Conservation (phyloP, 2,888 invertebrate genomes). For the Pterostichus madidus region DNA sequence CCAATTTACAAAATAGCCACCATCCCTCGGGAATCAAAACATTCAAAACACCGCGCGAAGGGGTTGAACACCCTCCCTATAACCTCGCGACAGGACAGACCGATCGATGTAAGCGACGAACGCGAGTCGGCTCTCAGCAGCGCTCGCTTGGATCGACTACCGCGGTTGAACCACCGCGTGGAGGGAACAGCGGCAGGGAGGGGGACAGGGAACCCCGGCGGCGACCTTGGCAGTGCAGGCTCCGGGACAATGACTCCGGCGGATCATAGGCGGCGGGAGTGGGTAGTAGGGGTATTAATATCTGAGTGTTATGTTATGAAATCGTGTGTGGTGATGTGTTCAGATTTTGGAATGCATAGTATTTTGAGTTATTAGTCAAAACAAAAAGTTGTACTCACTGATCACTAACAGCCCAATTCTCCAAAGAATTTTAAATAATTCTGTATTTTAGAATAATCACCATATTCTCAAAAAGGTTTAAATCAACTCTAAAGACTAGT, state of each 20-base stretch:
- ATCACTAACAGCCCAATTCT: too few relatives aligned
- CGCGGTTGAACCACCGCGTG: not conserved
- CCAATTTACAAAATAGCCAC: too few relatives aligned
- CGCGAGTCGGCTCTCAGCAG: conserved; percentile 51
- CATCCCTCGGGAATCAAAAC: too few relatives aligned
- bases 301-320: not conserved
- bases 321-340: not conserved
- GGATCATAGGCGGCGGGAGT: conserved; percentile 3
- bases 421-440: too few relatives aligned
- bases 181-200: conserved; percentile 37
- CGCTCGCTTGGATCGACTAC: conserved; percentile 69
- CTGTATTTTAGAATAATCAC: too few relatives aligned
- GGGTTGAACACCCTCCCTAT: conserved; percentile 29
- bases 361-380: too few relatives aligned
- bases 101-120: conserved; percentile 38
- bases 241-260: conserved; percentile 70
- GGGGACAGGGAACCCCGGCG: conserved; percentile 66
- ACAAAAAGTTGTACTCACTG: too few relatives aligned
- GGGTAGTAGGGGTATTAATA: conserved; percentile 12
- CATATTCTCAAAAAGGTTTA: too few relatives aligned
- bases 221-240: conserved; percentile 71
- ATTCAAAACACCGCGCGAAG: not conserved
- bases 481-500: too few relatives aligned
- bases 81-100: conserved; percentile 14
- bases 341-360: too few relatives aligned